A percentile compares a stretch with the other conserved stretches of the same genome.
Conservation (phyloP, 2,113 vertebrate genomes). For the Perca schrenkii region DNA sequence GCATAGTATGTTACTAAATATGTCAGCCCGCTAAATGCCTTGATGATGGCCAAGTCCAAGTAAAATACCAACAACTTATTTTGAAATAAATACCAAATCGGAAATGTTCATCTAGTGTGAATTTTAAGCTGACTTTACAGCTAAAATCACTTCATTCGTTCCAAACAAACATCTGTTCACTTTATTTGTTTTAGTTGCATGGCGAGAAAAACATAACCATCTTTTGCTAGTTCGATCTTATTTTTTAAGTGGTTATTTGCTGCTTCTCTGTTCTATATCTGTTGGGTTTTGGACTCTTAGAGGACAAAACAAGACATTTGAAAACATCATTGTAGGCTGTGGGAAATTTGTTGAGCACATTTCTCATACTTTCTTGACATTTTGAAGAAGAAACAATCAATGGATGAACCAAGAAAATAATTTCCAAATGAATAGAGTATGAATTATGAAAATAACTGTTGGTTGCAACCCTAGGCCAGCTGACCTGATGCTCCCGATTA, state of each 20-base stretch:
- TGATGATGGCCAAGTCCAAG: not conserved
- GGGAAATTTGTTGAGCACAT: not conserved
- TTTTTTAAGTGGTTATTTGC: too few species aligned
- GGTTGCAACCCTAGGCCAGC: not conserved
- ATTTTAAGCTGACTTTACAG: not conserved
- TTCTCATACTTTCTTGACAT: not conserved
- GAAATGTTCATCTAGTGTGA: not conserved
- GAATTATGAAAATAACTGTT: not conserved
- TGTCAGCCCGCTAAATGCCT: not conserved
- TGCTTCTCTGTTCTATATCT: too few species aligned
- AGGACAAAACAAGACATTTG: too few species aligned
- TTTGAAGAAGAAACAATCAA: not conserved
- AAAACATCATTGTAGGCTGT: too few species aligned
- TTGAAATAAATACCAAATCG: not conserved
- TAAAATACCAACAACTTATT: not conserved
- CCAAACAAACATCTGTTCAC: too few species aligned
- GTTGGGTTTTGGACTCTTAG: too few species aligned
- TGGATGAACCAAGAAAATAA: not conserved
- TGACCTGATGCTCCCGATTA: not conserved
- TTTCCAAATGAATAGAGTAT: not conserved
- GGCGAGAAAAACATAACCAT: not conserved
- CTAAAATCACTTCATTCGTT: too few species aligned
- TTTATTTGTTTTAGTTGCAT: too few species aligned
- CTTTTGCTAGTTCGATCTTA: too few species aligned
- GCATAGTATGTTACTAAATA: not conserved